Evolutionary conservation across 2,888 invertebrate species (phyloP), one percentile per base, ranked within the genome.

Genomic region (Napeogenes sylphis): DNA sequence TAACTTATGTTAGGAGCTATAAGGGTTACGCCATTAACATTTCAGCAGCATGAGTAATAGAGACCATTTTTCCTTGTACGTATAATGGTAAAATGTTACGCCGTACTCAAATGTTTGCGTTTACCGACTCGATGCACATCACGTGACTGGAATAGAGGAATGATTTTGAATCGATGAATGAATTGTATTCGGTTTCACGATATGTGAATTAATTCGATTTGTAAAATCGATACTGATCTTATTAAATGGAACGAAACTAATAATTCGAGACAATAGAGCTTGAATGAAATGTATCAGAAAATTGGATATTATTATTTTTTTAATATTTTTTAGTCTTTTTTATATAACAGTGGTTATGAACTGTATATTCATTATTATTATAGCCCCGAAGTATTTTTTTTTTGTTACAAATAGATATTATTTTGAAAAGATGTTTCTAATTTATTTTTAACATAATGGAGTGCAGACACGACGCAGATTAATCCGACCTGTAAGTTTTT

Each of bases 81-180:
- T n/a, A 58, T 55, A 21, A 32, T 42, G 14, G n/a, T 47, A 51
- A 51, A 51, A 57, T 54, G 46, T 45, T 55, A 59, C 62, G 54
- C 57, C 64, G 61, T 53, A 55, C 63, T 64, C 63, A 67, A 65
- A 65, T 63, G 64, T 62, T 66, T 64, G 67, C 64, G 58, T 65
- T 67, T 57, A 61, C 57, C 59, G 62, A 65, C 65, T 65, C 70
- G 62, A 53, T 63, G 60, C 62, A 62, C 63, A 62, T 57, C 62
- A 63, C 71, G 70, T 71, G 72, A 68, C 59, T 65, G 66, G 70
- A 67, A 69, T 65, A 64, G 67, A 68, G 68, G 64, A 67, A 68
- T 66, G 68, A 69, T 66, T 68, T 64, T 57, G 63, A 74, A 73
- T 73, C 73, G 70, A 71, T 74, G 72, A 73, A 73, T 73, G 66